Base-by-base conservation (phyloP, 1,140 invertebrate genomes). In the Lepidurus arcticus region DNA sequence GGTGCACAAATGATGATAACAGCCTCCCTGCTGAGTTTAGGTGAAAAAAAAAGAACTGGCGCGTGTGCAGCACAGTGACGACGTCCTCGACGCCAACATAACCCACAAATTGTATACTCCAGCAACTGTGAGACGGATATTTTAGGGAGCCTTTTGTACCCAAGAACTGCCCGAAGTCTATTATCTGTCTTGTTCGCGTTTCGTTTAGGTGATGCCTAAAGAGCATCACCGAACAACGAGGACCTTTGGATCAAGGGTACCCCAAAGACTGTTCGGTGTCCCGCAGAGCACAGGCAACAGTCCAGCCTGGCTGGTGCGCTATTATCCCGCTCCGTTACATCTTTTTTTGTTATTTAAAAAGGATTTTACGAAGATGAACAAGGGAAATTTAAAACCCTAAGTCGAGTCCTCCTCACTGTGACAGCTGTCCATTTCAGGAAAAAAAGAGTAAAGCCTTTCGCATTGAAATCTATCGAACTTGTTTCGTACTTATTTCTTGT, bases 61-160 rank as follows among this genome's bases (percentile, higher is more conserved):
- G 53, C 53, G 53, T 65, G 53, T 65, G n/a, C 53, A 65, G 53
- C 16, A 13, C 21, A 9, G 53, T 65, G 53, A 7, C 53, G 53
- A 65, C 53, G 53, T 65, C 53, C 53, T 65, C 53, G 53, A 65
- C 53, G 53, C 53, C 53, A 65, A 65, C 53, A 65, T 34, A 34
- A 21, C 53, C 53, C 53, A 65, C 53, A 65, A 65, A 65, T 65
- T 65, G 53, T 65, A 65, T 9, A 65, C 6, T 21, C 53, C 53
- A 7, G 21, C 53, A 65, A 34, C 34, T 34, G 34, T 34, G 34
- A 34, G 34, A 34, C 34, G 34, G 34, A 34, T 34, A 34, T 34
- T 34, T 34, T 34, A 34, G 34, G 34, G 34, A 34, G 34, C 34
- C 34, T 34, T 34, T 34, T 34, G 34, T 34, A 34, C 34, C 34